A percentile compares a stretch with the other conserved stretches of the same genome.
These are phyloP conservation scores for Gymnoscelis rufifasciata DNA, from an alignment of 2,888 invertebrate species.

Conservation along the genomic window DNA sequence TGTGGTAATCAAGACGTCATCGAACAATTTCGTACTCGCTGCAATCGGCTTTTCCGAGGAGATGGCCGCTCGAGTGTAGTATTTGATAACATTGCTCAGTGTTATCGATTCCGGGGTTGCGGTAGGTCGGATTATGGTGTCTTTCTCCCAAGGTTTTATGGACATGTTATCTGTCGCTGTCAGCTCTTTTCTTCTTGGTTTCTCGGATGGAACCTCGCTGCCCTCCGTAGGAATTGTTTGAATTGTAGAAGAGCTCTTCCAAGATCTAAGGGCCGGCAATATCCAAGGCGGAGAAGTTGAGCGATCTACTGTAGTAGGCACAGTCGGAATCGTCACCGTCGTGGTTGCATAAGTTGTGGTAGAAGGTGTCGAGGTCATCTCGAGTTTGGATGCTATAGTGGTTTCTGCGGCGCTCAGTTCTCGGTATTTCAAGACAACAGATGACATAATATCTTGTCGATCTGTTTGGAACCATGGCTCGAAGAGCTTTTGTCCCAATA, in stretches of 20 bases:
- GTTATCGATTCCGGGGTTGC: constrained; percentile 58
- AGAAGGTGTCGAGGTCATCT: constrained; percentile 41
- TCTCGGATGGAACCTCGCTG: constrained; percentile 50
- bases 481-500: constrained; percentile 43
- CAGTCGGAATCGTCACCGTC: constrained; percentile 21
- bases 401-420: constrained; percentile 39
- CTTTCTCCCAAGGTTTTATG: constrained; percentile 64
- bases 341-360: constrained; percentile 42
- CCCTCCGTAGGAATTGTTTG: constrained; percentile 56
- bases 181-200: constrained; percentile 53
- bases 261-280: constrained; percentile 72
- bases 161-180: constrained; percentile 55
- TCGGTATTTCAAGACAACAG: constrained; percentile 13
- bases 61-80: constrained; percentile 49
- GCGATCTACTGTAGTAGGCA: constrained; percentile 40
- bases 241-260: constrained; percentile 60
- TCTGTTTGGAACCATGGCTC: constrained; percentile 21
- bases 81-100: constrained; percentile 52
- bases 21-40: constrained; percentile 50
- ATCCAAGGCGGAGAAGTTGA: constrained; percentile 71
- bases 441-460: constrained; percentile 18
- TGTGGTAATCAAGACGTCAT: constrained; percentile 62
- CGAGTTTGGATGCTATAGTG: constrained; percentile 45
- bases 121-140: constrained; percentile 61
- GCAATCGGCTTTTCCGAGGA: constrained; percentile 51